These are phyloP conservation scores for Orius insidiosus DNA, from an alignment of 1,140 invertebrate species.

Conservation along the genomic window DNA sequence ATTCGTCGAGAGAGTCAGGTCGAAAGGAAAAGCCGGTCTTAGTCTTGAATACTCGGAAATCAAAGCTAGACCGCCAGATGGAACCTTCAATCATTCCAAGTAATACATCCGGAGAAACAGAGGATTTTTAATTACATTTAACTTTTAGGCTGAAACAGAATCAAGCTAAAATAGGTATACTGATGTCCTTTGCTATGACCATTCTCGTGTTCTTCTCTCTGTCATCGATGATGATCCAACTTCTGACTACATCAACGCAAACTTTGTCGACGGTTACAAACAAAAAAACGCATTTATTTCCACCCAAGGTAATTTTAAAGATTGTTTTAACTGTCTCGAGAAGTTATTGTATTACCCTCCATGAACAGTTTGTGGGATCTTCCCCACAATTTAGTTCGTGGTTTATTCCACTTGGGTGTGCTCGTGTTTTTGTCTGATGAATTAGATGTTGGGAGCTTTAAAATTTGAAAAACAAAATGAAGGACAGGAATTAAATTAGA, in stretches of 20 bases:
- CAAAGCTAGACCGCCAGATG: constrained; percentile 58
- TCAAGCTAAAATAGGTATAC: constrained; percentile 86
- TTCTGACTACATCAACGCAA: constrained; percentile 93
- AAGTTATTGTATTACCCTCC: background rate
- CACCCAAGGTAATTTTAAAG: constrained; percentile 60
- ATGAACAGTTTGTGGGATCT: background rate
- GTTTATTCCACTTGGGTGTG: too few relatives aligned
- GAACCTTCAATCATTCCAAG: constrained; percentile 62
- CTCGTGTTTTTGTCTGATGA: too few relatives aligned
- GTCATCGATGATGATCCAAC: constrained; percentile 51
- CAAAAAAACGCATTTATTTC: constrained; percentile 96
- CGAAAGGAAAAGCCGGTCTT: constrained; percentile 58
- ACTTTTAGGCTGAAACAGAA: constrained; percentile 55
- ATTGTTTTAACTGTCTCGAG: constrained; percentile 11
- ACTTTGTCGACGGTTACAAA: constrained; percentile 95
- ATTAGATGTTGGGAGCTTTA: too few relatives aligned
- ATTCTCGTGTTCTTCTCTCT: constrained; percentile 72
- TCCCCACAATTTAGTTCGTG: too few relatives aligned
- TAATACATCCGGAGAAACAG: too few relatives aligned
- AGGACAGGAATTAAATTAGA: too few relatives aligned
- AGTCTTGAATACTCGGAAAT: constrained; percentile 72
- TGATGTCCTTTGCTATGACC: constrained; percentile 91
- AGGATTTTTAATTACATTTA: background rate
- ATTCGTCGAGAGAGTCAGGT: constrained; percentile 56
- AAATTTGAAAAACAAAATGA: too few relatives aligned